Conservation (phyloP, 2,888 invertebrate species). For the Sturmia bella region DNA sequence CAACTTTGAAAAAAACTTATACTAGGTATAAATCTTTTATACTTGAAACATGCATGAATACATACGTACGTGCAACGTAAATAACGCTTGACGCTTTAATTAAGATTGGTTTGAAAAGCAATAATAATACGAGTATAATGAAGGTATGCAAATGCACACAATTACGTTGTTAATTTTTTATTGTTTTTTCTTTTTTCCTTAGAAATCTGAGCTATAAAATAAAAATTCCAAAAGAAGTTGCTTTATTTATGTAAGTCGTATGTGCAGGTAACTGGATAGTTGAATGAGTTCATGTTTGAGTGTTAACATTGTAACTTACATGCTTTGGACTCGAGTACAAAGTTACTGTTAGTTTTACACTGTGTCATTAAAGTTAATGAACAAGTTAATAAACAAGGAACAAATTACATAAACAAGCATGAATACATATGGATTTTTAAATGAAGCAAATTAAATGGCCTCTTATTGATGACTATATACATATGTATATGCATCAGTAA, state of each 20-base stretch:
- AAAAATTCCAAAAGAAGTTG: conserved; percentile 34
- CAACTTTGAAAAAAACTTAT: too few relatives aligned
- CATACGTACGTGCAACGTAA: neutral
- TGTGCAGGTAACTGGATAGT: conserved; percentile 51
- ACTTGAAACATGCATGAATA: too few relatives aligned
- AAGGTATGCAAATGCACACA: conserved; percentile 43
- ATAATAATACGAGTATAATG: neutral
- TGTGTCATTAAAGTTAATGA: conserved; percentile 32
- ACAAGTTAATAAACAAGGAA: conserved; percentile 13
- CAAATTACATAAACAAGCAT: too few relatives aligned
- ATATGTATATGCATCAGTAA: too few relatives aligned
- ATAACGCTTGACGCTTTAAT: neutral
- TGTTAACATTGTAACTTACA: conserved; percentile 63
- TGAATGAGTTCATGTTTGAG: conserved; percentile 56
- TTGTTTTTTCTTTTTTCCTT: conserved; percentile 22
- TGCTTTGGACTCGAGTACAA: conserved; percentile 38
- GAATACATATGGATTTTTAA: too few relatives aligned
- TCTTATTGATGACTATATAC: too few relatives aligned
- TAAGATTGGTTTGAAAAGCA: too few relatives aligned
- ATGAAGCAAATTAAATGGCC: too few relatives aligned
- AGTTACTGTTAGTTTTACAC: conserved; percentile 33
- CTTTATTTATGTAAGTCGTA: neutral
- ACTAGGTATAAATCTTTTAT: too few relatives aligned
- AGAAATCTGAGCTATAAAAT: conserved; percentile 56
- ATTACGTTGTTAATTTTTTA: conserved; percentile 24